A percentile compares a stretch with the other conserved stretches of the same genome.
These are phyloP conservation scores for Festucalex cinctus DNA, from an alignment of 2,113 vertebrate species.

Conservation along the genomic window DNA sequence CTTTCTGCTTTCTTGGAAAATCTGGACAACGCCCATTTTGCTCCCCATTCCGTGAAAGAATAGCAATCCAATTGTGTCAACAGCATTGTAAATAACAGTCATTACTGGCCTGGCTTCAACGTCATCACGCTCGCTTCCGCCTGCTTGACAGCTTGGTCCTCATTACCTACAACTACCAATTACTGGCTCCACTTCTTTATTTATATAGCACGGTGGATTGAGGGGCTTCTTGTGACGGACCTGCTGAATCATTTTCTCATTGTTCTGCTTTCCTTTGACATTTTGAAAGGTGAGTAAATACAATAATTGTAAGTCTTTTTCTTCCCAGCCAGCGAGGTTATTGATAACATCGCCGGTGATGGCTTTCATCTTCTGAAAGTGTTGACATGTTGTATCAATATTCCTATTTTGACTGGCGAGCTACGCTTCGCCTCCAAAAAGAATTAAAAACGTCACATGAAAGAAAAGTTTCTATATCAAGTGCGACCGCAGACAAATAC, in stretches of 20 bases:
- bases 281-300: constrained; percentile 21
- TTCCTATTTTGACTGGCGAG: constrained; percentile 33
- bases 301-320: neutral
- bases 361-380: constrained; percentile 25
- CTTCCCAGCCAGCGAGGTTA: constrained; percentile 19
- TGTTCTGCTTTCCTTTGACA: constrained; percentile 3
- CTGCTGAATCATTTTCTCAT: constrained; percentile 44
- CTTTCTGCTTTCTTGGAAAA: constrained; percentile 33
- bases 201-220: constrained; percentile 70
- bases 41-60: constrained; percentile 47
- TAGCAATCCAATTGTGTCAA: constrained; percentile 70
- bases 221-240: constrained; percentile 56
- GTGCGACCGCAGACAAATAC: constrained; percentile 31
- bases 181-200: constrained; percentile 72
- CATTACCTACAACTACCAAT: constrained; percentile 76
- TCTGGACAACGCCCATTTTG: constrained; percentile 39
- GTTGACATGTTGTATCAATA: constrained; percentile 18
- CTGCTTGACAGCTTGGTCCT: constrained; percentile 70
- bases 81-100: constrained; percentile 71
- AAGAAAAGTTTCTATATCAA: constrained; percentile 35
- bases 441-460: constrained; percentile 7
- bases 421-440: constrained; percentile 10
- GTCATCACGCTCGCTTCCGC: constrained; percentile 64
- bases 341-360: constrained; percentile 21
- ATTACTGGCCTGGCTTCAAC: constrained; percentile 63